Evolutionary conservation across 1,140 invertebrate species (phyloP), one percentile per base, ranked within the genome.

Genomic region (Aphelenchoides fujianensis): DNA sequence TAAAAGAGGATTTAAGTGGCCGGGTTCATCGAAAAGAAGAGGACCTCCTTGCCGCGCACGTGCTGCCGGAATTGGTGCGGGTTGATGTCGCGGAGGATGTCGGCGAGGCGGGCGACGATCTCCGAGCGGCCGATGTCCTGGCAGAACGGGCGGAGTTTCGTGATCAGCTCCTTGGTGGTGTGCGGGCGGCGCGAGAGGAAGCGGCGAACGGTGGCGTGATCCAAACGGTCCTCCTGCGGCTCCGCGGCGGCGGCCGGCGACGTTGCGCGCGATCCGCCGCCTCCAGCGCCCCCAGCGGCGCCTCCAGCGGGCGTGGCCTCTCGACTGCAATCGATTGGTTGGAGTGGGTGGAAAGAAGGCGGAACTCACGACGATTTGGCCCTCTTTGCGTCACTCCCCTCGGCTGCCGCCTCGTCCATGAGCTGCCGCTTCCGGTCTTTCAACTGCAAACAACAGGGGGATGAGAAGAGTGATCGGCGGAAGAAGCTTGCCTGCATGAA

Each of bases 1-100:
- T n/a, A n/a, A n/a, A n/a, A n/a, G n/a, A n/a, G n/a, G n/a, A n/a
- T n/a, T n/a, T n/a, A n/a, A n/a, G n/a, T n/a, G n/a, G n/a, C n/a
- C n/a, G n/a, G n/a, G n/a, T n/a, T n/a, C 32, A 81, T 62, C 2
- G 80, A 82, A 64, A 81, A 81, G 74, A 75, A 82, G 12, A 82
- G 79, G 2, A 81, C 78, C 36, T 81, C 78, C 61, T 81, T 81
- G 54, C 76, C 77, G 9, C 74, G 75, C 30, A 80, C 76, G 27
- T 61, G 72, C 34, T 81, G 80, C 28, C 70, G 71, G 41, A 82
- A 77, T 41, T 84, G 81, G 41, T 83, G 74, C 9, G 81, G 81
- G 67, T 83, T 72, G 34, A 83, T 79, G 27, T 70, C 69, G 63
- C 80, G 76, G 28, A 83, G 69, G 62, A 83, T 84, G 12, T 77